Conservation (phyloP, 2,888 invertebrate species). For the Pristionchus entomophagus region DNA sequence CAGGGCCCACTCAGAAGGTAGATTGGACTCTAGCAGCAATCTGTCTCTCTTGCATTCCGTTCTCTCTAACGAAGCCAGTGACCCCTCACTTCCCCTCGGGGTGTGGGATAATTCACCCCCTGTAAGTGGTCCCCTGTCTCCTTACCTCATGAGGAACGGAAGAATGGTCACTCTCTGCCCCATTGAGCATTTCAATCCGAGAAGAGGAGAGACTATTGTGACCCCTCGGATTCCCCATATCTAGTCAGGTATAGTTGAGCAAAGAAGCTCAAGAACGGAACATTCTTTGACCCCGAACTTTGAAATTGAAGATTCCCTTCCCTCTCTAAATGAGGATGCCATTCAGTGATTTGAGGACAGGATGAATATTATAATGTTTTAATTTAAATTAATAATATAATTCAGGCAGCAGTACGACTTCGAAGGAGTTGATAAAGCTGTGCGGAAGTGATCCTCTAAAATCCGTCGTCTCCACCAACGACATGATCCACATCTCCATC, state of each 20-base stretch:
- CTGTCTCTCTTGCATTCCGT: neutral
- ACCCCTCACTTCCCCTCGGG: neutral
- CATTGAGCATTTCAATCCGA: conserved; percentile 22
- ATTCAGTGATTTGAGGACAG: too few relatives aligned
- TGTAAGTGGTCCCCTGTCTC: too few relatives aligned
- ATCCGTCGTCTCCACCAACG: conserved; percentile 6
- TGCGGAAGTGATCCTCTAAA: conserved; percentile 1
- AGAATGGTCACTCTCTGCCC: conserved; percentile 41
- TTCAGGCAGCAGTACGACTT: conserved; percentile 38
- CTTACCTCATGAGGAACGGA: neutral
- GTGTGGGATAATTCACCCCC: neutral
- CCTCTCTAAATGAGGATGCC: too few relatives aligned
- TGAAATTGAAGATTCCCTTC: too few relatives aligned
- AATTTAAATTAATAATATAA: too few relatives aligned
- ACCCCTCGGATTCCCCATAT: too few relatives aligned
- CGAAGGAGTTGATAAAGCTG: conserved; percentile 33
- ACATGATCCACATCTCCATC: conserved; percentile 29
- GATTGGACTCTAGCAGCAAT: conserved; percentile 6
- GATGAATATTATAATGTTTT: too few relatives aligned
- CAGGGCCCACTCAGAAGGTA: neutral
- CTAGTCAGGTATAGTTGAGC: too few relatives aligned
- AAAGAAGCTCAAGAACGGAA: too few relatives aligned
- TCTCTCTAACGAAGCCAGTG: neutral
- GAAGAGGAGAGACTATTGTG: neutral
- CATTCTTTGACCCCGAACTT: too few relatives aligned